Evolutionary conservation across 2,888 invertebrate species (phyloP).

Genomic region (Xanthorhoe designata): DNA sequence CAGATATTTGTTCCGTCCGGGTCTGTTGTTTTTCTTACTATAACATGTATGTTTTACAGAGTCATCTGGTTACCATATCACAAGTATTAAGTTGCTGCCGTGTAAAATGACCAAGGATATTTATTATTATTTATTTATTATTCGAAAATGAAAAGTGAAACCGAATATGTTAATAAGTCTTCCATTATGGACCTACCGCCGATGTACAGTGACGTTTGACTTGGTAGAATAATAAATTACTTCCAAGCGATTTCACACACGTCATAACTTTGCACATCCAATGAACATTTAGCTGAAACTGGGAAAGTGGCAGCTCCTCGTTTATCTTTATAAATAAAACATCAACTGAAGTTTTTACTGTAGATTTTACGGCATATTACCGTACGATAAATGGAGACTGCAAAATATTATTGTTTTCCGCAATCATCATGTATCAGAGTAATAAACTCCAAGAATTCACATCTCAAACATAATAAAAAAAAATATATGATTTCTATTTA

Average conservation of each 20-base stretch:
- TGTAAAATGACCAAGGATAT: no score
- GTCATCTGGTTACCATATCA: no score
- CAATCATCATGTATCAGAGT: not conserved
- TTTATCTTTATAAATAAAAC: slow-evolving; percentile 9
- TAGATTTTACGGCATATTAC: slow-evolving; percentile 3
- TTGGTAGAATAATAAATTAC: slow-evolving; percentile 64
- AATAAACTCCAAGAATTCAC: not conserved
- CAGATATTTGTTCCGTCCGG: no score
- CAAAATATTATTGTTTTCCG: not conserved
- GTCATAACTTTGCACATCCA: slow-evolving; percentile 45
- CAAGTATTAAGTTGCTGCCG: no score
- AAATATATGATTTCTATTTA: not conserved
- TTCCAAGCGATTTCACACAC: slow-evolving; percentile 70
- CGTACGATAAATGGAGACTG: not conserved
- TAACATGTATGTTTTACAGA: no score
- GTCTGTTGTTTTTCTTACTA: no score
- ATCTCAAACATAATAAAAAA: not conserved
- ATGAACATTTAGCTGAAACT: slow-evolving; percentile 24
- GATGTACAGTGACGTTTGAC: slow-evolving; percentile 60
- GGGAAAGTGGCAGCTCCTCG: not conserved
- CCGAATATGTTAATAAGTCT: not conserved
- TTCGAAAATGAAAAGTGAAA: not conserved
- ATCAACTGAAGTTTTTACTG: slow-evolving; percentile 10
- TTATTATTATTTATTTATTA: no score
- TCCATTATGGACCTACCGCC: slow-evolving; percentile 46